Evolutionary conservation across 2,797 vertebrate genomes (phyloP), one percentile per base, ranked within the genome.

Genomic region (Pipistrellus pygmaeus): DNA sequence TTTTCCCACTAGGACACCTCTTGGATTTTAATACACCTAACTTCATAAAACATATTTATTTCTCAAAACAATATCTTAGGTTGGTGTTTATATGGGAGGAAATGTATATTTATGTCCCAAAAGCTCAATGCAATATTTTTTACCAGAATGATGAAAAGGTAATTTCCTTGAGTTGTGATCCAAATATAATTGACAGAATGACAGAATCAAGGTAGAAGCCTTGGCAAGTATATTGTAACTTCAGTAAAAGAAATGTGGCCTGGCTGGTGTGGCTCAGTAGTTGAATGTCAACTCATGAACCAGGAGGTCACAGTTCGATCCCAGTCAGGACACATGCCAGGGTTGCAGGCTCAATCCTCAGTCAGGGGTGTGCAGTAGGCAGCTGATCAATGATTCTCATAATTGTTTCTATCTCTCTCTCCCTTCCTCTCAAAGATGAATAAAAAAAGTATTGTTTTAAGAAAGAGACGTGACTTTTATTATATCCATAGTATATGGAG

Each of bases 41-140:
- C 66, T 94, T 94, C 38, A 94, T 90, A 90, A 93, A 93, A 91
- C 27, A 73, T 57, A 85, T 89, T 95, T 94, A 57, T 85, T 62
- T 90, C 73, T 90, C 82, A 95, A 62, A 91, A 62, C 69, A 88
- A 68, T 94, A 90, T 89, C 94, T 92, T 69, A 82, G 27, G 69
- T 15, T 72, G 23, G 14, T 90, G 68, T 89, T 71, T 53, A 89
- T 84, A 15, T 77, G 41, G 17, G 15, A 35, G 7, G 27, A 81
- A 92, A 92, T 91, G 17, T 62, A 64, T 93, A 88, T 91, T 89
- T 93, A 82, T 93, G 84, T 91, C 84, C 84, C 95, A 44, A 93
- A 95, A 96, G 4, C 87, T 96, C 93, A 95, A 72, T 32, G 93
- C 87, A 95, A 95, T 96, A 88, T 72, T 75, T 95, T 92, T 62